Base-by-base conservation (phyloP, 2,113 vertebrate genomes). In the Thryonomys swinderianus region DNA sequence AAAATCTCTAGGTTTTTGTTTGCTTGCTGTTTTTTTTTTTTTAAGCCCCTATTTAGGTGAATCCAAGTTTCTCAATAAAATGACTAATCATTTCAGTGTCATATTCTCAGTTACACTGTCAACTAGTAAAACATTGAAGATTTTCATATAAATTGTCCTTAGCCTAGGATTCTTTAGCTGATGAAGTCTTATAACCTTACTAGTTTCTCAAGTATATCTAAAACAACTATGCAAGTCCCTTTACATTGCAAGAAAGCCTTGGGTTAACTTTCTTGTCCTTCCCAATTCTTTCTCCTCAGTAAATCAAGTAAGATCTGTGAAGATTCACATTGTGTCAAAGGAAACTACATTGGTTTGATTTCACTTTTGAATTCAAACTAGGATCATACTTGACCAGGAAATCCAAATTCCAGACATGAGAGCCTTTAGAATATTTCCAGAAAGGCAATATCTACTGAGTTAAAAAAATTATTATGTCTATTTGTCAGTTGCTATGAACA, bases 331-430 rank as follows among this genome's bases (percentile, higher is more conserved):
- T 40, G 66, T 79, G 71, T 27, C 88, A 94, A 88, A 78, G 73
- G 40, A 90, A 97, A 85, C 40, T 53, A 45, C 84, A 48, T 61
- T 93, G 27, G 10, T 92, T 91, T 95, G 78, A 94, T 94, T 96
- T 92, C 32, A 94, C 48, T 96, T 93, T 91, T 88, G 40, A 95
- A 81, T 95, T 95, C 92, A 95, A 95, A 96, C 78, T 86, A 69
- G 66, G 42, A 88, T 85, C 71, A 93, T 90, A 55, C 18, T 90
- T 95, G 94, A 14, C 30, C 23, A 88, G 40, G 91, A 96, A 96
- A 88, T 59, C 42, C 78, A 96, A 69, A 95, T 96, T 94, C 85
- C 55, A 95, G 76, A 91, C 25, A 25, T 27, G 30, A 90, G 78
- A 2, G 11, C 42, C 23, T 91, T 95, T 95, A 69, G 78, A 94